Evolutionary conservation across 2,888 invertebrate genomes (phyloP), one percentile per base, ranked within the genome.

Genomic region (Chrysodeixis includens): DNA sequence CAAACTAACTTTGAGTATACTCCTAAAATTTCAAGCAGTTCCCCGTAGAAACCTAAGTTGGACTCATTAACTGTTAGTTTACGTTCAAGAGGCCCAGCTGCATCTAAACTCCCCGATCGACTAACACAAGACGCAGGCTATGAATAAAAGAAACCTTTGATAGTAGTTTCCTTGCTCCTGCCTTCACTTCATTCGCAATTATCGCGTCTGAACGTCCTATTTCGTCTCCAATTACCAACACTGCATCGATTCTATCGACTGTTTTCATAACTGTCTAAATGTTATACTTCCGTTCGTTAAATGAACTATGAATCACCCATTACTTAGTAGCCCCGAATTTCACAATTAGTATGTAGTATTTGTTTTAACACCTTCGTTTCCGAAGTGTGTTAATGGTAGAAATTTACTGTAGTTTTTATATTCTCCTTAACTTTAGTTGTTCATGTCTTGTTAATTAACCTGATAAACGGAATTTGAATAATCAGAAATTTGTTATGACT

Each of bases 261-360:
- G 26, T 53, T 60, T 74, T 46, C 44, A n/a, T 52, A 56, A 62
- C 61, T 9, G 14, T 12, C 16, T 40, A 46, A 62, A 68, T 44
- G 20, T 59, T 63, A 63, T 46, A 44, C 44, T 57, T 64, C 52
- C 30, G 55, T 58, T 65, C 56, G 57, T 61, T 53, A 16, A 52
- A 66, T 54, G 66, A 66, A 67, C 52, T 69, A 57, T 69, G 65
- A 64, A 59, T 73, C 66, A 69, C 46, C 32, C 1, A 72, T 71
- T 61, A 70, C 79, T 65, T 62, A 71, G 69, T 60, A 66, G 67
- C 64, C 63, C 40, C 58, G 57, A 66, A 69, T 67, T 66, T 71
- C 63, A 76, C 65, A 81, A 74, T 74, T 73, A 76, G 72, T 64
- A 70, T 52, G 68, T 72, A 65, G 56, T 69, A 73, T 75, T 57